Evolutionary conservation across 2,113 vertebrate genomes (phyloP).

Genomic region (Nycticorax nycticorax): DNA sequence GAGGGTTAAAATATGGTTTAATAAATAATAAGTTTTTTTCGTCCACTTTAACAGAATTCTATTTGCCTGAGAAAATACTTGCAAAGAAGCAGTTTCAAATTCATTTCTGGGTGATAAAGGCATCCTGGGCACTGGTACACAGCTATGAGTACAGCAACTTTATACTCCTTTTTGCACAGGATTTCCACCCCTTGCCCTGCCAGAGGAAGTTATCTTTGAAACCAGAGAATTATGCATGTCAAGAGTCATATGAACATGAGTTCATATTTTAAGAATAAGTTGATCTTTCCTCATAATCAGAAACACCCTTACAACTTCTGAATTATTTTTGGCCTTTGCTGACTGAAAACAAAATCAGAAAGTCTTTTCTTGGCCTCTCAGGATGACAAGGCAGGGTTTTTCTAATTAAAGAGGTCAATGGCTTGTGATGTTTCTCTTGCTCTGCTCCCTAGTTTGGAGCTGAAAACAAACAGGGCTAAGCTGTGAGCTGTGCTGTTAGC

Average conservation of each 20-base stretch:
- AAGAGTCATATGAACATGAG: neutral
- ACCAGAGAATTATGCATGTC: neutral
- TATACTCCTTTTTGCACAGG: neutral
- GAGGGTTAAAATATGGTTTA: neutral
- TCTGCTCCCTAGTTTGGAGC: neutral
- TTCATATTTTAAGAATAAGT: too few relatives aligned
- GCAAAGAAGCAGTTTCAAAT: neutral
- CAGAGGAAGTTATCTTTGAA: neutral
- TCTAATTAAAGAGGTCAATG: neutral
- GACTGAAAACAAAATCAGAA: neutral
- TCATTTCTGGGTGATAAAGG: neutral
- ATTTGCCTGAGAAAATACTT: neutral
- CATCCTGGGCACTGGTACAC: neutral
- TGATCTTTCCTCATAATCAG: too few relatives aligned
- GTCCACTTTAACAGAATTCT: neutral
- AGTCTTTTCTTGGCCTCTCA: neutral
- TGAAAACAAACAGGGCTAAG: neutral
- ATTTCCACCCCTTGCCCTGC: neutral
- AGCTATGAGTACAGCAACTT: neutral
- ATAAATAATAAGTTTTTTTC: neutral
- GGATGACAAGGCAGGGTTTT: neutral
- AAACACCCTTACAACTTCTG: too few relatives aligned
- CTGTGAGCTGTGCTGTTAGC: neutral
- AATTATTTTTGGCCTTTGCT: too few relatives aligned
- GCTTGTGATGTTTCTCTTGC: neutral